Percentiles rank a stretch among this genome's conserved stretches.
Conservation (phyloP, 2,888 invertebrate species). For the Catocala fraxini region DNA sequence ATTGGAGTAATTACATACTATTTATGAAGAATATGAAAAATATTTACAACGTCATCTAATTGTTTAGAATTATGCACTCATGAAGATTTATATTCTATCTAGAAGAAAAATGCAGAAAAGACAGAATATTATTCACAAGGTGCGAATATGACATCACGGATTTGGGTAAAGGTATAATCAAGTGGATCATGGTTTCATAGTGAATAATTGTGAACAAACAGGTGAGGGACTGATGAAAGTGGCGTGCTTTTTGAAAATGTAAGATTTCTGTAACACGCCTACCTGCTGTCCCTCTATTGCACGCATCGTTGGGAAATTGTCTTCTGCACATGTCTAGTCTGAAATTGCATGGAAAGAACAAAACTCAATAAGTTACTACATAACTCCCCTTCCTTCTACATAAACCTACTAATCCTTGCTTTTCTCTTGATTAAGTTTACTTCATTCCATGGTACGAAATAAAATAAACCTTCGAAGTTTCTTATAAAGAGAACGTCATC, state of each 20-base stretch:
- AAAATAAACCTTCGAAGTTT: slow-evolving; percentile 38
- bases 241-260: slow-evolving; percentile 80
- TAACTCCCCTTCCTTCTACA: slow-evolving; percentile 35
- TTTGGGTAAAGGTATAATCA: slow-evolving; percentile 61
- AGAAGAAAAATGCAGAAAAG: slow-evolving; percentile 73
- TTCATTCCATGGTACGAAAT: slow-evolving; percentile 49
- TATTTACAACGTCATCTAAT: slow-evolving; percentile 50
- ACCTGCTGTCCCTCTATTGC: slow-evolving; percentile 99
- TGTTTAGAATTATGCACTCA: slow-evolving; percentile 40
- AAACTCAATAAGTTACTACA: slow-evolving; percentile 72
- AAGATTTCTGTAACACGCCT: slow-evolving; percentile 86
- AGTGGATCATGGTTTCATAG: slow-evolving; percentile 69
- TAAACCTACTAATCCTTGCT: slow-evolving; percentile 34
- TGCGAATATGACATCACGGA: slow-evolving; percentile 79
- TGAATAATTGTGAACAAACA: slow-evolving; percentile 69
- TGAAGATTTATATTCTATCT: slow-evolving; percentile 56
- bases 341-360: slow-evolving; percentile 89
- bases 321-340: slow-evolving; percentile 99
- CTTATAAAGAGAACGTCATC: slow-evolving; percentile 38
- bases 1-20: slow-evolving; percentile 47
- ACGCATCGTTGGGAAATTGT: slow-evolving; percentile 97
- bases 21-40: slow-evolving; percentile 36
- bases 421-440: slow-evolving; percentile 27
- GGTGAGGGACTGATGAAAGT: slow-evolving; percentile 78
- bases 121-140: slow-evolving; percentile 85